Evolutionary conservation across 1,140 invertebrate species (phyloP), one percentile per base, ranked within the genome.

Genomic region (Drosophila takahashii): DNA sequence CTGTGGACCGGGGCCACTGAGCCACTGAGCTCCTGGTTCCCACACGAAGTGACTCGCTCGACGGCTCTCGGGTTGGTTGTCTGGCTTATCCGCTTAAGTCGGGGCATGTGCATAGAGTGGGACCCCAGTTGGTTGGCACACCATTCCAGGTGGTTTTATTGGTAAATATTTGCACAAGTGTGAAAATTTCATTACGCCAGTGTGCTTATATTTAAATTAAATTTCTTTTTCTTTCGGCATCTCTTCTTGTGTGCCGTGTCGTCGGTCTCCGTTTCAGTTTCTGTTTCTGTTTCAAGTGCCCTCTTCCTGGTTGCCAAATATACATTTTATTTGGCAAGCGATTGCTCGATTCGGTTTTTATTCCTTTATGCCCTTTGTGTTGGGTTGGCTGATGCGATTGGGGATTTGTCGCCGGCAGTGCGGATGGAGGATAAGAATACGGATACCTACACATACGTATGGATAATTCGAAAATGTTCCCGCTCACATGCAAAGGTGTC

Each of bases 141-240:
- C 72, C 60, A 47, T 71, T 37, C 59, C 51, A 48, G 39, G 64
- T 83, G 70, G 60, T 81, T 81, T 85, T 90, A 90, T 90, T 86
- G 80, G 81, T 85, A 91, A 91, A 91, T 91, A 91, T 91, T 91
- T 91, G 84, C 89, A 91, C 89, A 91, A 91, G 89, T 91, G 89
- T 90, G 89, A 91, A 91, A 91, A 91, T 91, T 91, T 91, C 89
- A 91, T 91, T 91, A 91, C 84, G 79, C 78, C 72, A 65, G 81
- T 83, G 66, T 91, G 85, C 89, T 86, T 91, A 90, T 91, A 91
- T 91, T 91, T 91, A 91, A 91, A 91, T 91, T 89, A 91, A 87
- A 84, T 91, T 91, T 91, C 79, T 89, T 79, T 70, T 75, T 58
- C 71, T 73, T 60, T 61, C 72, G 75, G 52, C 64, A 53, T 60